A percentile compares a stretch with the other conserved stretches of the same genome.
These are phyloP conservation scores for Petromus typicus DNA, from an alignment of 2,113 vertebrate species.

Conservation along the genomic window DNA sequence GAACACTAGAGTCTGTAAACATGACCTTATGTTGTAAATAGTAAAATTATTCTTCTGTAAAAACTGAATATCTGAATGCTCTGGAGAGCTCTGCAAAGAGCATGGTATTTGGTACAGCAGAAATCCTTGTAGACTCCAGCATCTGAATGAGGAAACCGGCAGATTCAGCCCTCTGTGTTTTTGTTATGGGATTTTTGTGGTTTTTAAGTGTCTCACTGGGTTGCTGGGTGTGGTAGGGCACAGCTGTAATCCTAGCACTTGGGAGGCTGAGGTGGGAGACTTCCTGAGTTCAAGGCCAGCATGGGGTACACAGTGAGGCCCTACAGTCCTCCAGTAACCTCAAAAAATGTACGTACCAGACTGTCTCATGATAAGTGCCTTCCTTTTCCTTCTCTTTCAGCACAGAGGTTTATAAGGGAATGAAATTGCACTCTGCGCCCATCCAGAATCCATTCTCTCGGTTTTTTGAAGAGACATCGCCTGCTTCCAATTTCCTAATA, in stretches of 20 bases:
- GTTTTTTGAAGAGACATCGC: conserved; percentile 30
- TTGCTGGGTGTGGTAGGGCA: not conserved
- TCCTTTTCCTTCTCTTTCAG: not conserved
- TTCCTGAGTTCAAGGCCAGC: not conserved
- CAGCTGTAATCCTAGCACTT: not conserved
- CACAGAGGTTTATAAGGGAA: not conserved
- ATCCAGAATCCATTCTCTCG: not conserved
- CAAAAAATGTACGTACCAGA: not conserved
- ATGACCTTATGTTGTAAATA: not conserved
- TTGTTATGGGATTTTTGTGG: not conserved
- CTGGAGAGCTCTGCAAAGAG: not conserved
- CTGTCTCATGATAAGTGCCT: not conserved
- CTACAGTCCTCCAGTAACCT: not conserved
- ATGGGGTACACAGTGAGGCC: not conserved
- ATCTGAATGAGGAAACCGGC: not conserved
- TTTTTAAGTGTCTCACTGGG: not conserved
- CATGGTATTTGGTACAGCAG: not conserved
- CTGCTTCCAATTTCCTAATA: conserved; percentile 37
- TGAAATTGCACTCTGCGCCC: conserved; percentile 5
- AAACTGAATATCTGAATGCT: not conserved
- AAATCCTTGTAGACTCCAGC: not conserved
- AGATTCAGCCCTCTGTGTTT: not conserved
- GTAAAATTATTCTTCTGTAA: not conserved
- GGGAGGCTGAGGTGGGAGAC: not conserved
- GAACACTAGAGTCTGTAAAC: not conserved